phyloP scores from a whole-genome alignment of 2,113 vertebrate genomes.

The Corapipo altera region DNA sequence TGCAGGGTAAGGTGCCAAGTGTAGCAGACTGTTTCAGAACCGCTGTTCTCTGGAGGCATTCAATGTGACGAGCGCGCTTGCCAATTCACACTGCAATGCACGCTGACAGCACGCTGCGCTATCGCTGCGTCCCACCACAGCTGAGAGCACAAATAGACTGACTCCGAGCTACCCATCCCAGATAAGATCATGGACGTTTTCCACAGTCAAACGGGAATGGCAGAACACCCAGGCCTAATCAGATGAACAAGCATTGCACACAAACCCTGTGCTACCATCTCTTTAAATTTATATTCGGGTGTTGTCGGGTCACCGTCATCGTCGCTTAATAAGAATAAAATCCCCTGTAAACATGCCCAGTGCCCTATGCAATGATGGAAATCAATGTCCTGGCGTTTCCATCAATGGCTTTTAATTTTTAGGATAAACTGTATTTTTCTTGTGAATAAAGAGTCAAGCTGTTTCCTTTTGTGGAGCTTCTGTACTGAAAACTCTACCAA shows the following conservation, averaged over 20 bases:
- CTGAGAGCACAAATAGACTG: neutral
- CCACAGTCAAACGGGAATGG: neutral
- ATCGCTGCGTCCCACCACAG: neutral
- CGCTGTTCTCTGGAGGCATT: constrained; percentile 37
- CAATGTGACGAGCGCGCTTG: neutral
- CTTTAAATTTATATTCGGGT: neutral
- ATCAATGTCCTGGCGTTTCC: neutral
- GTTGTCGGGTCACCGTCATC: neutral
- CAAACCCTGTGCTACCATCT: neutral
- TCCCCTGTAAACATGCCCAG: neutral
- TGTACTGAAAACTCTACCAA: constrained; percentile 63
- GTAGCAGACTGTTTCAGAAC: constrained; percentile 15
- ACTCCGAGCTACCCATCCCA: neutral
- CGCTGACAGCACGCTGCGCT: neutral
- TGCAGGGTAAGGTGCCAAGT: constrained; percentile 14
- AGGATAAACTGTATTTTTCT: constrained; percentile 38
- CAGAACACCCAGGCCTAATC: neutral
- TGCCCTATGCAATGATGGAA: neutral
- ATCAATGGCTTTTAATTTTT: constrained; percentile 52
- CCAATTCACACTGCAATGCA: constrained; percentile 46
- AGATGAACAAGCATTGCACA: neutral
- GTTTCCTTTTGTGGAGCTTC: constrained; percentile 67
- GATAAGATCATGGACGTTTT: neutral
- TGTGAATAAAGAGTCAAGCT: constrained; percentile 58
- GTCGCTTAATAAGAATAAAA: neutral